These are phyloP conservation scores for Andrena marginata DNA, from an alignment of 2,888 invertebrate genomes.

Conservation along the genomic window DNA sequence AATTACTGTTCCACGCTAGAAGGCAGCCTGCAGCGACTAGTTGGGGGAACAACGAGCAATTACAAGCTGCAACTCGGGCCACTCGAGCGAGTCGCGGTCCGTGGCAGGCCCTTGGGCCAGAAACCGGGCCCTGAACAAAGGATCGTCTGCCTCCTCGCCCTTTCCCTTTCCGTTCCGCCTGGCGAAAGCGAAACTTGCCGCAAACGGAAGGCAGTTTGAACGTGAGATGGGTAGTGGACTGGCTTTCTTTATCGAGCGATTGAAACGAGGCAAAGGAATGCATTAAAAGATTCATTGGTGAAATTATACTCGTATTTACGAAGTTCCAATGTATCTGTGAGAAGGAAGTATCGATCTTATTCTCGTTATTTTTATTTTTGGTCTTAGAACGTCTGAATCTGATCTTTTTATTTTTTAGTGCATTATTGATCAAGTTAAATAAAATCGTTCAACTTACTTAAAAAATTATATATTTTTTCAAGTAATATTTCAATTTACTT, in stretches of 20 bases:
- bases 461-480: too few species aligned
- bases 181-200: conserved; percentile 32
- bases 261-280: background rate
- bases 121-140: conserved; percentile 49
- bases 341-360: too few species aligned
- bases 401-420: too few species aligned
- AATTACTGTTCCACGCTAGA: conserved; percentile 4
- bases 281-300: too few species aligned
- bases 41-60: conserved; percentile 54
- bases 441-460: too few species aligned
- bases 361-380: too few species aligned
- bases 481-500: too few species aligned
- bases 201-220: background rate
- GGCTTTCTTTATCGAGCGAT: background rate
- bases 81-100: conserved; percentile 19
- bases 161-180: conserved; percentile 33
- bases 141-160: conserved; percentile 18
- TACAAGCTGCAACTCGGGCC: conserved; percentile 36
- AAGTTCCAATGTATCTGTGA: too few species aligned
- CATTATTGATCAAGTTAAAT: too few species aligned
- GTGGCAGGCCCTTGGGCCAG: conserved; percentile 36
- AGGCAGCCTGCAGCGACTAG: conserved; percentile 2
- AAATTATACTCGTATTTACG: too few species aligned
- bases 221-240: background rate
- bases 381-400: too few species aligned